phyloP scores from a whole-genome alignment of 2,113 vertebrate species.

The Diglossa brunneiventris region DNA sequence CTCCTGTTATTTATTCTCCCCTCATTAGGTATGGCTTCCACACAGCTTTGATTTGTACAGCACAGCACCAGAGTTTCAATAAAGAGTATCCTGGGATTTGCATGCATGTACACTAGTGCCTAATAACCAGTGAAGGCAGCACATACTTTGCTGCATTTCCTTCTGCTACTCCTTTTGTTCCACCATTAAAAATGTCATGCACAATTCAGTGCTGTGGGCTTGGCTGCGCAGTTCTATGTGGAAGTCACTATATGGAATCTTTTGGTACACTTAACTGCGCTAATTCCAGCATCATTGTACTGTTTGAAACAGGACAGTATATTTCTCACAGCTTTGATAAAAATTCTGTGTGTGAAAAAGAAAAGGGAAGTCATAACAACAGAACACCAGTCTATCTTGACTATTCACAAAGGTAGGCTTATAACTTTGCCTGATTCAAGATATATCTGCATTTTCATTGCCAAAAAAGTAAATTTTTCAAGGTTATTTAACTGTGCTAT shows the following conservation, averaged over 20 bases:
- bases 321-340: neutral
- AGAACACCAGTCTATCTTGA: neutral
- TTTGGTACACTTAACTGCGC: neutral
- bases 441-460: neutral
- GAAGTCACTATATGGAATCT: neutral
- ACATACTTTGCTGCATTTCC: neutral
- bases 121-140: neutral
- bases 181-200: slow-evolving; percentile 36
- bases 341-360: neutral
- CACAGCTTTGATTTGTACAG: slow-evolving; percentile 7
- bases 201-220: slow-evolving; percentile 32
- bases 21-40: slow-evolving; percentile 33
- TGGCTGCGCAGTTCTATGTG: neutral
- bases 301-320: neutral
- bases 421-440: neutral
- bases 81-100: slow-evolving; percentile 34
- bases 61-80: neutral
- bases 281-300: neutral
- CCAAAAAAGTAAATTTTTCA: neutral
- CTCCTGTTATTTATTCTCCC: neutral
- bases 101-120: neutral
- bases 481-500: neutral
- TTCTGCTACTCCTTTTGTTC: slow-evolving; percentile 43
- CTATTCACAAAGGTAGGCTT: neutral
- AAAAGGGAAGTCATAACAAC: neutral